Base-by-base conservation (phyloP, 2,888 invertebrate species). In the Caenorhabditis wallacei region DNA sequence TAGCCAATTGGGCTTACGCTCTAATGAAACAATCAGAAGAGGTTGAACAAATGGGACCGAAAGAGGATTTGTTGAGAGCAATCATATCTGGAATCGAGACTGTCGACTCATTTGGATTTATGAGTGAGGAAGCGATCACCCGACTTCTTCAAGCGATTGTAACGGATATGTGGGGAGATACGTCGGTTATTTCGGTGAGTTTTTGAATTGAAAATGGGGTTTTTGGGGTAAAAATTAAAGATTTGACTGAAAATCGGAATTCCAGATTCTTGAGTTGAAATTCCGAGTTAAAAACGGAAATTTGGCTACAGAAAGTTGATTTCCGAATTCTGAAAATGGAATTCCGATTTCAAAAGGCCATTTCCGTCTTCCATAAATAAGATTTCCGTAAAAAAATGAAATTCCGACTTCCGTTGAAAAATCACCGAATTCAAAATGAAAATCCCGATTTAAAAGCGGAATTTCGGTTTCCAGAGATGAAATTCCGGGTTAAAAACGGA, bases 141-240 rank as follows among this genome's bases (percentile, higher is more conserved):
- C 94, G 96, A 91, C 93, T 94, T 26, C 94, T 96, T 20, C 95
- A 96, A 20, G 95, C 95, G 0, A 92, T 96, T 37, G 96, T 96
- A 59, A 96, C 96, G 0, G 92, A 96, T 18, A 88, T 94, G 64
- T 89, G 90, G 82, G 91, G 90, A 18, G 93, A 93, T 82, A 89
- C 90, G 11, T 61, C 61, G 89, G 92, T 59, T 80, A 92, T 93
- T 48, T 90, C 89, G 76, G 84, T 89, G 40, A 35, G 70, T 69
- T 53, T 68, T 51, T 43, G 18, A 18, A 43, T 13, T 43, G 2
- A 13, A 43, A 13, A 43, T 2, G 43, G 43, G 10, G 2, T 13
- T 7, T 10, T 35, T 35, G 35, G 35, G 35, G 10, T 4, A 35
- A 35, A 35, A 35, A 10, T 35, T 35, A 35, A 35, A 35, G 10